phyloP scores from a whole-genome alignment of 2,888 invertebrate genomes.

The Mantis religiosa region DNA sequence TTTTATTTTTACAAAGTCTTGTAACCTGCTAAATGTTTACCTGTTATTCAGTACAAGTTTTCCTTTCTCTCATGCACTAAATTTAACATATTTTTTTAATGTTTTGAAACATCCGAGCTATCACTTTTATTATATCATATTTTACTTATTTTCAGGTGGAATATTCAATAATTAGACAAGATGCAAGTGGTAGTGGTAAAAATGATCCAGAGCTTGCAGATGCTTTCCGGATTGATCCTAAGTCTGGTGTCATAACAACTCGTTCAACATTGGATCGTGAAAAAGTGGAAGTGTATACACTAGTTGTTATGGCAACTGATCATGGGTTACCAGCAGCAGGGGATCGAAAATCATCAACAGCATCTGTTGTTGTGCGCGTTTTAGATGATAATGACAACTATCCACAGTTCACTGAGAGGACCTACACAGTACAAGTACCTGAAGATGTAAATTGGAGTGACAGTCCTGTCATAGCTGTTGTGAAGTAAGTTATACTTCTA shows the following conservation, averaged over 20 bases:
- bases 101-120: background rate
- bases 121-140: background rate
- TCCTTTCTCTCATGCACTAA: background rate
- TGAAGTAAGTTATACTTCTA: slow-evolving; percentile 49
- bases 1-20: too few relatives aligned
- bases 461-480: slow-evolving; percentile 77
- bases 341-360: slow-evolving; percentile 74
- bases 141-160: slow-evolving; percentile 52
- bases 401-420: slow-evolving; percentile 86
- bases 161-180: slow-evolving; percentile 70
- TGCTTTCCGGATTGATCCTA: slow-evolving; percentile 80
- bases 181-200: slow-evolving; percentile 54
- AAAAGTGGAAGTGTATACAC: slow-evolving; percentile 74
- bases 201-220: slow-evolving; percentile 45
- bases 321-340: slow-evolving; percentile 70
- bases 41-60: background rate
- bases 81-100: background rate
- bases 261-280: slow-evolving; percentile 82
- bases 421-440: slow-evolving; percentile 79
- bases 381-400: slow-evolving; percentile 91
- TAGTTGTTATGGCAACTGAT: slow-evolving; percentile 82
- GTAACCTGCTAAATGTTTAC: too few relatives aligned
- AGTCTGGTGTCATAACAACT: slow-evolving; percentile 82
- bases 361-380: slow-evolving; percentile 76
- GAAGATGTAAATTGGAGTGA: slow-evolving; percentile 85